Evolutionary conservation across 53 echinoderm and acorn worm genomes (phyloP), one percentile per base, ranked within the genome.

Genomic region (Mesocentrotus franciscanus): DNA sequence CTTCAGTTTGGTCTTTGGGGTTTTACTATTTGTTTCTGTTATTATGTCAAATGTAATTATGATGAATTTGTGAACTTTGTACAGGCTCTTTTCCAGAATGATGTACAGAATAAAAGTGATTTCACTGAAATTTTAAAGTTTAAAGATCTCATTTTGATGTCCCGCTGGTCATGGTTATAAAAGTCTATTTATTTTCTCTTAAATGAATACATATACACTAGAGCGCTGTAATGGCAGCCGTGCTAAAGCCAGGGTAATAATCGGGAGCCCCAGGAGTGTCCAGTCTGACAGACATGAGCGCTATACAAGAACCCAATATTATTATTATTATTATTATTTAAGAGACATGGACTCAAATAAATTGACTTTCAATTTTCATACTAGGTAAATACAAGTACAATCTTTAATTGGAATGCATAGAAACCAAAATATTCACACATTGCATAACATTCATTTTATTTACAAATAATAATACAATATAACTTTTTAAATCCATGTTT

Each of bases 91-190:
- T 87, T 87, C n/a, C 87, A 87, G 58, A 57, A 58, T 87, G 56
- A 58, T 87, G 87, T 87, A 87, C 87, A 87, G 87, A 87, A 87
- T 87, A 87, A 87, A 79, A 87, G 87, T 87, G 87, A 58, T 87
- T 56, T 29, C 87, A 87, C 87, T 87, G 58, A 57, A 87, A 15
- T 57, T 18, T 42, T 0, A 6, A 20, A 39, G 84, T 13, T 42
- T 42, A 1, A 36, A 3, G 78, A 78, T 78, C 13, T 78, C 12
- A 2, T 78, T 78, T 68, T 68, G 24, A 24, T 78, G 78, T 78
- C 78, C 14, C 0, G 34, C 10, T 78, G 14, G 78, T 78, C 34
- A 33, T 68, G 24, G 68, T 18, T 15, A n/a, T n/a, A n/a, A 76
- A 76, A 7, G 49, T 49, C 49, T 49, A 49, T 49, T 49, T 76